Conservation (phyloP, 2,888 invertebrate genomes). For the Catocala nupta region DNA sequence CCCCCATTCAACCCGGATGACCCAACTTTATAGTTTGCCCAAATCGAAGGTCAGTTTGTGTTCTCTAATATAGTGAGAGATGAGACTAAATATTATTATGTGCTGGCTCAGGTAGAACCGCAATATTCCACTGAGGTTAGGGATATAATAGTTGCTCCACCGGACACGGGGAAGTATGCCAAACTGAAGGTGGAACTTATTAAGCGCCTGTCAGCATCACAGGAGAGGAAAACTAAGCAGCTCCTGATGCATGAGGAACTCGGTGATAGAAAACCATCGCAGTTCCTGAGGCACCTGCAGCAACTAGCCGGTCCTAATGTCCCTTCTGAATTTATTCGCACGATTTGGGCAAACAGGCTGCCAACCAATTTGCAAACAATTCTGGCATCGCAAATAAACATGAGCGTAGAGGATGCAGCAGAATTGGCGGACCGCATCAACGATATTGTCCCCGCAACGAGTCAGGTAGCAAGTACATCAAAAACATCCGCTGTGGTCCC, state of each 20-base stretch:
- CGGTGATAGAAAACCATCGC: not conserved
- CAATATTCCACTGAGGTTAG: not conserved
- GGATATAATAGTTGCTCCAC: not conserved
- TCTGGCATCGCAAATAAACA: no score
- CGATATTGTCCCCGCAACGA: not conserved
- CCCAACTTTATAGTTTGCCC: conserved; percentile 1
- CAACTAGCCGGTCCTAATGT: not conserved
- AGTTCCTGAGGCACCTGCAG: not conserved
- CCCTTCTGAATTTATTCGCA: not conserved
- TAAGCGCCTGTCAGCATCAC: not conserved
- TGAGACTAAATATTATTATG: not conserved
- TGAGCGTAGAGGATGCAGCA: not conserved
- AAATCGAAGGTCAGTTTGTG: conserved; percentile 1
- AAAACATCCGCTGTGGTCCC: not conserved
- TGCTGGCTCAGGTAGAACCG: not conserved
- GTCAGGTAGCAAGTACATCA: not conserved
- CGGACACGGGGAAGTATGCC: not conserved
- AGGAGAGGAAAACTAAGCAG: conserved; percentile 2
- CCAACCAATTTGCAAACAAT: not conserved
- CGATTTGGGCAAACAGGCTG: not conserved
- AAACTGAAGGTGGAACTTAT: not conserved
- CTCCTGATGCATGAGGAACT: not conserved
- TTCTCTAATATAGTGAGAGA: not conserved
- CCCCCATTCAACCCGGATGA: not conserved
- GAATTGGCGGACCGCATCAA: not conserved